Percentiles rank a stretch among this genome's conserved stretches.
These are phyloP conservation scores for Laupala kohalensis DNA, from an alignment of 1,140 invertebrate species.

Conservation along the genomic window DNA sequence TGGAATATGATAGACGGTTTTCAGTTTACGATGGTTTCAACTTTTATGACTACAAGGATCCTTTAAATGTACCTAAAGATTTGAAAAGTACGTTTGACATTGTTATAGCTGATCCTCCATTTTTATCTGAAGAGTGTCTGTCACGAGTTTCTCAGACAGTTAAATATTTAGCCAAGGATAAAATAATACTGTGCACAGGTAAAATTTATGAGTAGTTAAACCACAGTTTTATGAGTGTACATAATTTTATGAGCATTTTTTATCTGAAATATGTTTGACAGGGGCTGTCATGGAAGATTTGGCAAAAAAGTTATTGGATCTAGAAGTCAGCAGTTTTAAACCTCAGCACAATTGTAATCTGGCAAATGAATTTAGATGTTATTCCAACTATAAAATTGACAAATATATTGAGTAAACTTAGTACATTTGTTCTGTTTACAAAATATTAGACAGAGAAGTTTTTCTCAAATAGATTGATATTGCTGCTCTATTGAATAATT, in stretches of 20 bases:
- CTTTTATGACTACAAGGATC: slow-evolving; percentile 79
- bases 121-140: slow-evolving; percentile 85
- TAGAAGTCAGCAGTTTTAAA: slow-evolving; percentile 54
- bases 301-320: slow-evolving; percentile 45
- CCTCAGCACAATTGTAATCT: slow-evolving; percentile 79
- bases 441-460: too few species aligned
- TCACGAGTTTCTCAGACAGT: slow-evolving; percentile 70
- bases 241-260: background rate
- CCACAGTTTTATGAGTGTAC: background rate
- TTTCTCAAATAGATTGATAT: too few species aligned
- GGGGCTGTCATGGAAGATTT: slow-evolving; percentile 63
- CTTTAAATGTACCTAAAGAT: slow-evolving; percentile 51
- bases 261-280: slow-evolving; percentile 25
- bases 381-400: slow-evolving; percentile 69
- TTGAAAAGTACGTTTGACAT: slow-evolving; percentile 57
- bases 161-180: slow-evolving; percentile 57
- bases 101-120: slow-evolving; percentile 87
- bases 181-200: slow-evolving; percentile 86
- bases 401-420: too few species aligned
- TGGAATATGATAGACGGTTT: slow-evolving; percentile 76
- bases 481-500: too few species aligned
- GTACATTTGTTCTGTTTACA: too few species aligned
- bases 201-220: background rate
- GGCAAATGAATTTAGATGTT: slow-evolving; percentile 85
- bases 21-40: slow-evolving; percentile 65